Percentiles rank a stretch among this genome's conserved stretches.
Evolutionary conservation across 2,113 vertebrate genomes (phyloP).

Genomic region (Centropristis striata): DNA sequence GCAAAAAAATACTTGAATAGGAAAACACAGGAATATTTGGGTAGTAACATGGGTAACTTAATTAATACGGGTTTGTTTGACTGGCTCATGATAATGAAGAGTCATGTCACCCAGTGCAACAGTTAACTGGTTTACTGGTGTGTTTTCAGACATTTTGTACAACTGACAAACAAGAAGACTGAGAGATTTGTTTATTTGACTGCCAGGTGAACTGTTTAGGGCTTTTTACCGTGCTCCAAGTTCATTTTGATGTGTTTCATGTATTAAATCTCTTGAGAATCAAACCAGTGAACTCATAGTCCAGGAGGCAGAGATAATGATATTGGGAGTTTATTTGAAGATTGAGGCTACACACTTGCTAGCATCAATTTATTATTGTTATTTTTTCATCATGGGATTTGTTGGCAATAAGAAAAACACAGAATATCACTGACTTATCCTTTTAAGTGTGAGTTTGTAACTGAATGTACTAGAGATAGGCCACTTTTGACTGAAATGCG

Average conservation of each 20-base stretch:
- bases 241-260: not conserved
- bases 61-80: no score
- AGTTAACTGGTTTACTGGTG: not conserved
- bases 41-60: no score
- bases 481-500: constrained; percentile 81
- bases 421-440: constrained; percentile 5
- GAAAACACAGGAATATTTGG: not conserved
- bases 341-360: not conserved
- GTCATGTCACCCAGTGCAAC: not conserved
- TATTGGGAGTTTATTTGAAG: constrained; percentile 1
- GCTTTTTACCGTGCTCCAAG: not conserved
- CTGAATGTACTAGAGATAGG: constrained; percentile 85
- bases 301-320: not conserved
- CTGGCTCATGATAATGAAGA: not conserved
- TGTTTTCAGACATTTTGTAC: not conserved
- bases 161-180: not conserved
- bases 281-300: not conserved
- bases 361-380: not conserved
- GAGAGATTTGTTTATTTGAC: not conserved
- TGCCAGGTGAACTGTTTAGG: not conserved
- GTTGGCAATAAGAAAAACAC: constrained; percentile 14
- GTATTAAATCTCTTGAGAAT: constrained; percentile 15
- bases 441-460: constrained; percentile 79
- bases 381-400: not conserved
- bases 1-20: no score